A percentile compares a stretch with the other conserved stretches of the same genome.
These are phyloP conservation scores for Corticium candelabrum DNA, from an alignment of 37 sponge, comb jelly and placozoan species.

Conservation along the genomic window DNA sequence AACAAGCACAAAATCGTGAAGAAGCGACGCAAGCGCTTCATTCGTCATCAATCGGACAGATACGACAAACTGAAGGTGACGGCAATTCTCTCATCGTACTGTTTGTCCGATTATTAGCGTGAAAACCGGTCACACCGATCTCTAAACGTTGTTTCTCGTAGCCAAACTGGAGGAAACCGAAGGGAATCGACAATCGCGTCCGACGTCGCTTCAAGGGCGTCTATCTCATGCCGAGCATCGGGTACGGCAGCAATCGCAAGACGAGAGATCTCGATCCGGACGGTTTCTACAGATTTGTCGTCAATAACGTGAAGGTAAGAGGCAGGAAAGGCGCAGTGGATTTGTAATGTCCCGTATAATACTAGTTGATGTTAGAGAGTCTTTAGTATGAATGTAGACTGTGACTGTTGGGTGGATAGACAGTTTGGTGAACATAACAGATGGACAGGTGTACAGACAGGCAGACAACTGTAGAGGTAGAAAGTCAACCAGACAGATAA, in stretches of 20 bases:
- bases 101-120: neutral
- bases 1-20: slow-evolving; percentile 55
- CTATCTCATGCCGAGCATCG: slow-evolving; percentile 89
- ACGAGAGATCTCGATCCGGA: slow-evolving; percentile 76
- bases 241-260: slow-evolving; percentile 91
- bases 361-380: too few species aligned
- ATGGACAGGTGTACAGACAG: too few species aligned
- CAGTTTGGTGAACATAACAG: too few species aligned
- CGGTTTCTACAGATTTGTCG: slow-evolving; percentile 80
- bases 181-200: slow-evolving; percentile 96
- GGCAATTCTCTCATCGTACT: too few species aligned
- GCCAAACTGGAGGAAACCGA: slow-evolving; percentile 94
- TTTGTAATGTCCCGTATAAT: too few species aligned
- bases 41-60: slow-evolving; percentile 88
- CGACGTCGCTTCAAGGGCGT: slow-evolving; percentile 87
- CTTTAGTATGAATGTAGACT: too few species aligned
- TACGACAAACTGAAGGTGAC: slow-evolving; percentile 81
- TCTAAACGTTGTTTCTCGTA: neutral
- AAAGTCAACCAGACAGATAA: too few species aligned
- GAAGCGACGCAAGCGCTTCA: slow-evolving; percentile 87
- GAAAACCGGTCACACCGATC: neutral
- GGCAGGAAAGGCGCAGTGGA: too few species aligned
- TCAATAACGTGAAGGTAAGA: slow-evolving; percentile 80
- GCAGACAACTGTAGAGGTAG: too few species aligned
- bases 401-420: too few species aligned